A percentile compares a stretch with the other conserved stretches of the same genome.
These are phyloP conservation scores for Artibeus jamaicensis DNA, from an alignment of 2,797 vertebrate species.

Conservation along the genomic window DNA sequence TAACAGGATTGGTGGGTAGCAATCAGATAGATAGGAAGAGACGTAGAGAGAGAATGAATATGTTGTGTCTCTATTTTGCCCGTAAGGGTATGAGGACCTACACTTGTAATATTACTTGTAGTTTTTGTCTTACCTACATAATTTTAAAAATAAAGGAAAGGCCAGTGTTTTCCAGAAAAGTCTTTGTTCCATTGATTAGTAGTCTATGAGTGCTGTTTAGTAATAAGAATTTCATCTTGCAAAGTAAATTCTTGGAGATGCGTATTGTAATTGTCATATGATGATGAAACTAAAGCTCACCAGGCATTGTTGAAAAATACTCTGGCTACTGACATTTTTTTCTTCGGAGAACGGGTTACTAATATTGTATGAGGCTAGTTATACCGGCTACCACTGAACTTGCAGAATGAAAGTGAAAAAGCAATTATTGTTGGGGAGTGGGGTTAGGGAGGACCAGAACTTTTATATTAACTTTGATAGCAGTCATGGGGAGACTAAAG, in stretches of 20 bases:
- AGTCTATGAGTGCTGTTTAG: background rate
- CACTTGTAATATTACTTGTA: background rate
- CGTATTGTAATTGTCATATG: background rate
- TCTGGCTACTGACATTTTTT: conserved; percentile 16
- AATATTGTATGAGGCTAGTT: background rate
- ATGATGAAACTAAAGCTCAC: conserved; percentile 15
- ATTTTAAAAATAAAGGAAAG: background rate
- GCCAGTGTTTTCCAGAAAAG: background rate
- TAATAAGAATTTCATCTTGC: conserved; percentile 36
- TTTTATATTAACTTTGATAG: background rate
- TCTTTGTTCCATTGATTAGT: rapidly evolving
- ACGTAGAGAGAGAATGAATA: background rate
- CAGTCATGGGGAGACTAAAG: background rate
- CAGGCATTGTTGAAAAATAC: background rate
- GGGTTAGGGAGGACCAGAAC: background rate
- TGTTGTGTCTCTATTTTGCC: background rate
- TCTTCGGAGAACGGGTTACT: conserved; percentile 1
- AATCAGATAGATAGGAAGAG: background rate
- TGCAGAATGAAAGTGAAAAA: background rate
- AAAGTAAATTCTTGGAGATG: conserved; percentile 16
- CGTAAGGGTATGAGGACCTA: background rate
- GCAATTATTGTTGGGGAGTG: background rate
- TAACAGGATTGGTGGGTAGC: background rate
- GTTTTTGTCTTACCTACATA: rapidly evolving
- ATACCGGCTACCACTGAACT: conserved; percentile 44